A percentile compares a stretch with the other conserved stretches of the same genome.
These are phyloP conservation scores for Echinops telfairi DNA, from an alignment of 2,113 vertebrate species.

Conservation along the genomic window DNA sequence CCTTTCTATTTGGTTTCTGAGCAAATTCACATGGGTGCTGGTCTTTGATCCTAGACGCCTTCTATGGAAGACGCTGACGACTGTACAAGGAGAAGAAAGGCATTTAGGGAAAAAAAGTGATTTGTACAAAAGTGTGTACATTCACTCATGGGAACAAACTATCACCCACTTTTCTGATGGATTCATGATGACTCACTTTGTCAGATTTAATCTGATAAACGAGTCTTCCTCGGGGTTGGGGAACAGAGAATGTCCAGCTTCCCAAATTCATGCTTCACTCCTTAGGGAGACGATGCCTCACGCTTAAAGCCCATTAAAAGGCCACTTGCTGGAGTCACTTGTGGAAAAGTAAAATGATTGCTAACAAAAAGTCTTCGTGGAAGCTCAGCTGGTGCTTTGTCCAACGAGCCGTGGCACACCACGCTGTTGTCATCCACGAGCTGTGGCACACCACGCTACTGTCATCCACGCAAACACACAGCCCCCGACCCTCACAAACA, in stretches of 20 bases:
- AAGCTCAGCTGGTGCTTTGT: constrained; percentile 58
- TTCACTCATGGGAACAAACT: constrained; percentile 59
- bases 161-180: constrained; percentile 72
- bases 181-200: constrained; percentile 78
- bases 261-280: constrained; percentile 55
- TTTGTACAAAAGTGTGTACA: constrained; percentile 64
- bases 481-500: constrained; percentile 39
- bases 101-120: constrained; percentile 71
- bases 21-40: constrained; percentile 71
- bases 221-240: constrained; percentile 66
- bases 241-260: constrained; percentile 55
- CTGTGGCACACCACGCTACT: constrained; percentile 44
- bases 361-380: constrained; percentile 70
- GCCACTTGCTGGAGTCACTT: constrained; percentile 59
- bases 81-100: constrained; percentile 73
- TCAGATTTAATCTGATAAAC: constrained; percentile 70
- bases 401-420: constrained; percentile 1
- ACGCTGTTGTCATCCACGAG: too few species aligned
- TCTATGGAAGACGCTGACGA: constrained; percentile 64
- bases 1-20: constrained; percentile 69
- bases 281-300: constrained; percentile 51
- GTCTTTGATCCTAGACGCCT: constrained; percentile 72
- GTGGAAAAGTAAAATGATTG: constrained; percentile 67
- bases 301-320: constrained; percentile 51
- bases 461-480: not conserved